These are phyloP conservation scores for Neolamprologus sp. DNA, from an alignment of 2,113 vertebrate genomes.

Conservation along the genomic window DNA sequence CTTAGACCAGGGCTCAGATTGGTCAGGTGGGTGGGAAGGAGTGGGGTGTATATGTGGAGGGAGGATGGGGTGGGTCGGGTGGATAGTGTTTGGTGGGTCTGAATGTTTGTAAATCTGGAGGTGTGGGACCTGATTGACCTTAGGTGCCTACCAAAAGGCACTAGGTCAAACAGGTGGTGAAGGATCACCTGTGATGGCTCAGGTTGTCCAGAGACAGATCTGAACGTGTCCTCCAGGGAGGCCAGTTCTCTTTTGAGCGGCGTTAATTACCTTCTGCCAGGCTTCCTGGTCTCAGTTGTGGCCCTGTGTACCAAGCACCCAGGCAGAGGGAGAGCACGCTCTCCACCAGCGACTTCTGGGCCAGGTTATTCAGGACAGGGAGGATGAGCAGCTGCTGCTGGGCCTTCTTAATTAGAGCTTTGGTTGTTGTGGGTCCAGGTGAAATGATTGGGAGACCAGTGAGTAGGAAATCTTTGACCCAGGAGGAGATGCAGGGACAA, in stretches of 20 bases:
- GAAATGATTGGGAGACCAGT: background rate
- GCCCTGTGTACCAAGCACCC: background rate
- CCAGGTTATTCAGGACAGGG: background rate
- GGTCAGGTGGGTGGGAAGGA: background rate
- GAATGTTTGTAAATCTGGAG: background rate
- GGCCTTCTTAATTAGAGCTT: background rate
- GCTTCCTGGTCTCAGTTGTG: accelerated
- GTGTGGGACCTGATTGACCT: background rate
- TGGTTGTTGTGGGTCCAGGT: background rate
- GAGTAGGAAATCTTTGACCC: accelerated
- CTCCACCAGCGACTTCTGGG: background rate
- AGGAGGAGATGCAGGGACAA: background rate
- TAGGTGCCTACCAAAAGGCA: background rate
- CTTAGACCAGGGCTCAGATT: background rate
- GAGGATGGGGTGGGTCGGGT: accelerated
- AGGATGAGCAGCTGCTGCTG: background rate
- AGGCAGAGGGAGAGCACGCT: background rate
- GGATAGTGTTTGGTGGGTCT: background rate
- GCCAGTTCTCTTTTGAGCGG: accelerated
- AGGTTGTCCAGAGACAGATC: background rate
- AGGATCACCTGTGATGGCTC: background rate
- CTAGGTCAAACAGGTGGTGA: background rate
- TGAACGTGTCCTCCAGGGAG: accelerated
- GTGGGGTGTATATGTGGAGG: background rate
- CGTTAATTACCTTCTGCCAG: accelerated